Conservation (phyloP, 2,113 vertebrate species). For the Rhodinocichla rosea region DNA sequence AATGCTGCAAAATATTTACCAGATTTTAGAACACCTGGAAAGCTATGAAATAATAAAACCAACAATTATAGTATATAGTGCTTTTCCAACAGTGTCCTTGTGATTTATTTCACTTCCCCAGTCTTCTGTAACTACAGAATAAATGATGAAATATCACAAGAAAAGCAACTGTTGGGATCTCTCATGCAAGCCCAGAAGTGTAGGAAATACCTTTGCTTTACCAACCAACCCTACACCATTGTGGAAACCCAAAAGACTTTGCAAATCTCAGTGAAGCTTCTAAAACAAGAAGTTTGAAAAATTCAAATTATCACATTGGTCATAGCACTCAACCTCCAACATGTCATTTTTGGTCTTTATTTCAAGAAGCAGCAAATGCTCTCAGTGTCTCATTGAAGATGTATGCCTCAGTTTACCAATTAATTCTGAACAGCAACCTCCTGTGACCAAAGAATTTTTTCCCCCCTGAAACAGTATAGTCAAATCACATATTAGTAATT, state of each 20-base stretch:
- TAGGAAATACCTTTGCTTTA: not conserved
- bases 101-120: not conserved
- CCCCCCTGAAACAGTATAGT: not conserved
- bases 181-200: not conserved
- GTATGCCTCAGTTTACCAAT: not conserved
- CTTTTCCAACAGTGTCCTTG: not conserved
- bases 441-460: not conserved
- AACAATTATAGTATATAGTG: not conserved
- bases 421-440: not conserved
- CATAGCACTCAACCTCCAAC: not conserved
- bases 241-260: not conserved
- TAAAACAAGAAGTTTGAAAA: not conserved
- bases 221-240: not conserved
- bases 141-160: not conserved
- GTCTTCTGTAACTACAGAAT: not conserved
- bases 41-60: not conserved
- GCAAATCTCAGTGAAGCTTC: not conserved
- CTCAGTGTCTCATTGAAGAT: not conserved
- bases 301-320: not conserved
- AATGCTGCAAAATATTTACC: not conserved
- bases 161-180: not conserved
- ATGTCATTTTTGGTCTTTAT: not conserved
- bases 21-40: not conserved
- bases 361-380: not conserved
- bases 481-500: not conserved